Evolutionary conservation across 2,113 vertebrate species (phyloP).

Genomic region (Leptocoma aspasia): DNA sequence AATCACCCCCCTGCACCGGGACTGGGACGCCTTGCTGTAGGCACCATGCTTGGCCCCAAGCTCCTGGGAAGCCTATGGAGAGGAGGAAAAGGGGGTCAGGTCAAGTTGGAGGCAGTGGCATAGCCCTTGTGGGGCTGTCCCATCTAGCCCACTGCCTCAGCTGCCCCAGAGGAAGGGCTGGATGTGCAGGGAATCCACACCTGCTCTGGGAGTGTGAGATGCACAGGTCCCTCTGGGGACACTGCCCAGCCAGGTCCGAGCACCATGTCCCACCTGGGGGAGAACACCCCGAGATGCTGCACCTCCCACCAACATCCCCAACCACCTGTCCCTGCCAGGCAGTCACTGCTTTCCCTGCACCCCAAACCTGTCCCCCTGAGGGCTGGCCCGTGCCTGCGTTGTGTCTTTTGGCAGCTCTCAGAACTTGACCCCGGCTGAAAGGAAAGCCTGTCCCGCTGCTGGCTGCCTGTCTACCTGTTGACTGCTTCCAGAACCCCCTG

Average conservation of each 20-base stretch:
- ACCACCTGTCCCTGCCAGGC: neutral
- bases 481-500: conserved; percentile 47
- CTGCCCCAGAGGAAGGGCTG: neutral
- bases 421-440: conserved; percentile 41
- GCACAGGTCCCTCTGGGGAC: neutral
- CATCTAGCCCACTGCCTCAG: neutral
- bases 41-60: fast-evolving
- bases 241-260: neutral
- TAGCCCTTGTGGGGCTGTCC: neutral
- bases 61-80: neutral
- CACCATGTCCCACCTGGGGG: fast-evolving
- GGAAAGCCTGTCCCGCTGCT: neutral
- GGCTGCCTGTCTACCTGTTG: conserved; percentile 44
- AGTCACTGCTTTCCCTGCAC: neutral
- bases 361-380: neutral
- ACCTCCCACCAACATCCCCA: fast-evolving
- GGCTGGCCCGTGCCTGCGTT: neutral
- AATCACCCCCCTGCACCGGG: fast-evolving
- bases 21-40: fast-evolving
- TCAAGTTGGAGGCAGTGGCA: neutral
- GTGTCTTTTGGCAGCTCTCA: conserved; percentile 26
- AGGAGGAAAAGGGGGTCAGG: neutral
- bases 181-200: neutral
- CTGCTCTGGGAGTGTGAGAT: neutral
- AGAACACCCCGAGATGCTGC: fast-evolving